Conservation (phyloP, 2,888 invertebrate genomes). For the Athripsodes cinereus region DNA sequence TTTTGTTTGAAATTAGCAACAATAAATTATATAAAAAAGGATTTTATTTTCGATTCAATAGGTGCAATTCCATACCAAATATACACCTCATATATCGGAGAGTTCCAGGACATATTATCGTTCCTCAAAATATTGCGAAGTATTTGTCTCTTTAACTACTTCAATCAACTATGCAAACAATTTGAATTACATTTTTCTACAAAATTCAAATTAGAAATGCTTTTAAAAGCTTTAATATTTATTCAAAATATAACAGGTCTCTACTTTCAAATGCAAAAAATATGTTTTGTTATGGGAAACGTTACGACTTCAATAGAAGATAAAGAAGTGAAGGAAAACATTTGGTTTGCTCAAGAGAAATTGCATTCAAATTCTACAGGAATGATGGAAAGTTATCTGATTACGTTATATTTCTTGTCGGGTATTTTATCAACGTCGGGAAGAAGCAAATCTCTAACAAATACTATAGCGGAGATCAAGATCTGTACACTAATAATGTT, state of each 20-base stretch:
- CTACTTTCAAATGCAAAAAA: neutral
- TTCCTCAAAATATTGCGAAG: neutral
- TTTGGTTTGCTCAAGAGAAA: neutral
- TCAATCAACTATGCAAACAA: conserved; percentile 12
- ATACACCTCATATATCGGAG: too few species aligned
- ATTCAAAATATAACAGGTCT: conserved; percentile 4
- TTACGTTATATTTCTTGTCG: conserved; percentile 11
- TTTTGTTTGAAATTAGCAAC: conserved; percentile 5
- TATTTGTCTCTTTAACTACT: conserved; percentile 12
- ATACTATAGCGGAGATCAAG: neutral
- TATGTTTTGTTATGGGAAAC: neutral
- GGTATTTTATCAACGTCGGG: conserved; percentile 17
- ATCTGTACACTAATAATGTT: conserved; percentile 6
- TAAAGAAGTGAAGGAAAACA: too few species aligned
- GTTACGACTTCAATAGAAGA: too few species aligned
- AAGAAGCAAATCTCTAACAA: neutral
- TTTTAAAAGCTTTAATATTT: conserved; percentile 11
- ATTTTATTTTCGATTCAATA: conserved; percentile 14
- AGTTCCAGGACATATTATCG: too few species aligned
- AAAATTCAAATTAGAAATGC: conserved; percentile 1
- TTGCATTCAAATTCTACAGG: neutral
- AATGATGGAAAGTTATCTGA: conserved; percentile 6
- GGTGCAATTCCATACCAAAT: conserved; percentile 14
- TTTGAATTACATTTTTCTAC: conserved; percentile 7
- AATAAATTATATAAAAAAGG: conserved; percentile 9